A percentile compares a stretch with the other conserved stretches of the same genome.
These are phyloP conservation scores for Gnathonemus longibarbis DNA, from an alignment of 2,113 vertebrate genomes.

Conservation along the genomic window DNA sequence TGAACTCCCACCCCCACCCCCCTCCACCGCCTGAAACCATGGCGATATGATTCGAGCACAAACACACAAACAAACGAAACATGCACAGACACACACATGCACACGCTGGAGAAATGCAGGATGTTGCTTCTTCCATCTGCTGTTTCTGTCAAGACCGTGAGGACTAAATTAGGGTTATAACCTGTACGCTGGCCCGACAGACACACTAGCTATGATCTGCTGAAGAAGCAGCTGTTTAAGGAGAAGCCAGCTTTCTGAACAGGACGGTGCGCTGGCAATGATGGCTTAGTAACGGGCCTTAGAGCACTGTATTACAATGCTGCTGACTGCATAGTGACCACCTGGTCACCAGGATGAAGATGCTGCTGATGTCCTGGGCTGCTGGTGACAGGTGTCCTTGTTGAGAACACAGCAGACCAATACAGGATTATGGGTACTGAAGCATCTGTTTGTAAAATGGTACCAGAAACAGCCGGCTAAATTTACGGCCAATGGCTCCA, in stretches of 20 bases:
- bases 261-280: background rate
- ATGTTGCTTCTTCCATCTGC: background rate
- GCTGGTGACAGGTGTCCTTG: background rate
- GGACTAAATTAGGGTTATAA: background rate
- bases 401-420: background rate
- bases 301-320: background rate
- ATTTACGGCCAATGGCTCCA: background rate
- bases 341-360: background rate
- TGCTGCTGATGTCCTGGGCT: background rate
- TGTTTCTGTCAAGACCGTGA: background rate
- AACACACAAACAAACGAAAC: slow-evolving; percentile 37
- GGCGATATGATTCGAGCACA: slow-evolving; percentile 18
- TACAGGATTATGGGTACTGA: background rate
- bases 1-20: background rate
- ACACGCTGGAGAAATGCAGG: slow-evolving; percentile 29
- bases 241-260: background rate
- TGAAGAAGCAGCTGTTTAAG: background rate
- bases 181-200: background rate
- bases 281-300: background rate
- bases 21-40: background rate
- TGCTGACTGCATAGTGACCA: background rate
- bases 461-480: background rate
- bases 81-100: slow-evolving; percentile 13
- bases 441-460: background rate
- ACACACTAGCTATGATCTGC: background rate